Conservation (phyloP, 2,888 invertebrate genomes). For the Clivina fossor region DNA sequence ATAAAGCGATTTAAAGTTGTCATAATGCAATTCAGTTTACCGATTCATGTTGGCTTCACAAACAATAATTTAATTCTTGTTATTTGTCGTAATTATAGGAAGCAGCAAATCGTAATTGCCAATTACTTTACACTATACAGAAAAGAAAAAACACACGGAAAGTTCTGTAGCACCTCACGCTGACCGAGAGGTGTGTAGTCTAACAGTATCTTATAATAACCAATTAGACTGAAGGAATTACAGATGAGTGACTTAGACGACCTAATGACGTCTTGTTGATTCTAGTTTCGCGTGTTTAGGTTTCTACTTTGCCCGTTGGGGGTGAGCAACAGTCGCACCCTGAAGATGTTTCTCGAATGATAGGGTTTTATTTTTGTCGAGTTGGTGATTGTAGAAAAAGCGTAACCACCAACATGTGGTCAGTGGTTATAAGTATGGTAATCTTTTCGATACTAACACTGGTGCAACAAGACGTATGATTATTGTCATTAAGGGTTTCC, state of each 20-base stretch:
- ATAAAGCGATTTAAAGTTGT: constrained; percentile 33
- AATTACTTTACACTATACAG: constrained; percentile 28
- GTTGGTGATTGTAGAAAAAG: too few relatives aligned
- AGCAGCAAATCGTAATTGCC: constrained; percentile 32
- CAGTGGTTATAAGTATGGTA: too few relatives aligned
- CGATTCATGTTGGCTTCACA: constrained; percentile 19
- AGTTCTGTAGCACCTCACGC: too few relatives aligned
- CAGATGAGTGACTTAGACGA: constrained; percentile 19
- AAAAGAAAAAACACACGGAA: too few relatives aligned
- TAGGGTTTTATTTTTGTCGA: too few relatives aligned
- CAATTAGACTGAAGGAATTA: constrained; percentile 31
- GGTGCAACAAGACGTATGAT: too few relatives aligned
- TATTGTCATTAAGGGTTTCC: too few relatives aligned
- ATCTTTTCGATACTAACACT: too few relatives aligned
- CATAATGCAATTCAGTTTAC: constrained; percentile 33
- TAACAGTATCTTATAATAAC: constrained; percentile 31
- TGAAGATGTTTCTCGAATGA: too few relatives aligned
- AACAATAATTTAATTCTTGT: constrained; percentile 34
- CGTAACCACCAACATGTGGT: too few relatives aligned
- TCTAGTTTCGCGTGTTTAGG: constrained; percentile 34
- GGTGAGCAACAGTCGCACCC: too few relatives aligned
- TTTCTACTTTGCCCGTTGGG: too few relatives aligned
- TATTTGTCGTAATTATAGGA: constrained; percentile 31
- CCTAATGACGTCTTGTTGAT: constrained; percentile 32
- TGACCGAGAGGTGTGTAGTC: constrained; percentile 19